Conservation (phyloP, 2,888 invertebrate genomes). For the Philonicus albiceps region DNA sequence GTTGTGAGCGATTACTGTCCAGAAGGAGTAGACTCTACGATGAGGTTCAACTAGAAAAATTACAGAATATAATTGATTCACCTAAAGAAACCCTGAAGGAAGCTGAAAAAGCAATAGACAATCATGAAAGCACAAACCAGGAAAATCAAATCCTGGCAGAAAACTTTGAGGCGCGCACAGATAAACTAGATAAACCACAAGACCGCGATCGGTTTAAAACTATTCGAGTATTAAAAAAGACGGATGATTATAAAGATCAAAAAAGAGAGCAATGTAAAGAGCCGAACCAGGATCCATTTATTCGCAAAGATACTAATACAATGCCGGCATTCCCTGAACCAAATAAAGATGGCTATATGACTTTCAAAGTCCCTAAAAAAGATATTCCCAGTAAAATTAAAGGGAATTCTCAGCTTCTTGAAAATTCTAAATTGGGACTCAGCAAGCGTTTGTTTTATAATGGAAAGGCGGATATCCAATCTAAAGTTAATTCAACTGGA, state of each 20-base stretch:
- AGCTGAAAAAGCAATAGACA: neutral
- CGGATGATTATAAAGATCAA: constrained; percentile 56
- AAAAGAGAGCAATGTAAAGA: constrained; percentile 45
- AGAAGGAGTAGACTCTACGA: constrained; percentile 62
- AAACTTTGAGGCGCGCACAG: constrained; percentile 48
- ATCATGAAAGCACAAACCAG: neutral
- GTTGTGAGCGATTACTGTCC: constrained; percentile 57
- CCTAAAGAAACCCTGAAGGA: neutral
- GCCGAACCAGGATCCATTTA: neutral
- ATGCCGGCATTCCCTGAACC: neutral
- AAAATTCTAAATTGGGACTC: neutral
- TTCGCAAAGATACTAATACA: neutral
- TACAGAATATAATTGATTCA: neutral
- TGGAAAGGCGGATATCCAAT: neutral
- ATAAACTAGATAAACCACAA: constrained; percentile 56
- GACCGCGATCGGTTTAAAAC: constrained; percentile 63
- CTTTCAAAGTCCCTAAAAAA: neutral
- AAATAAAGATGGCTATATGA: neutral
- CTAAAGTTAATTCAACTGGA: neutral
- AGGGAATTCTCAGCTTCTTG: neutral
- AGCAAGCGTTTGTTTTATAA: neutral
- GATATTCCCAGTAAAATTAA: neutral
- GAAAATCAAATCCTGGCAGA: constrained; percentile 20
- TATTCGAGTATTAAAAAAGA: constrained; percentile 58
- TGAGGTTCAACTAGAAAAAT: constrained; percentile 52